Base-by-base conservation (phyloP, 2,888 invertebrate species). In the Trichogramma evanescens region DNA sequence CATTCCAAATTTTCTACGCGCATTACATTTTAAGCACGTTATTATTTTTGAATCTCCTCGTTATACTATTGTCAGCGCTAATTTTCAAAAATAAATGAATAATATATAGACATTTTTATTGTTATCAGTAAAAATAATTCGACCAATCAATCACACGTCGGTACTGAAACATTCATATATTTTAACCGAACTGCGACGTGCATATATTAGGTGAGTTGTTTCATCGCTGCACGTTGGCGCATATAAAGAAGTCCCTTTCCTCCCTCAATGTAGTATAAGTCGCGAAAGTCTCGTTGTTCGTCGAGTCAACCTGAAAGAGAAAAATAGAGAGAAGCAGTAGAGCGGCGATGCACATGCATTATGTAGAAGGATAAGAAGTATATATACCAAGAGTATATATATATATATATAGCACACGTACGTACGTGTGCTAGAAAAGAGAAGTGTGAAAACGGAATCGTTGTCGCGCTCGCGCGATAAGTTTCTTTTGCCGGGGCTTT, bases 301-400 rank as follows among this genome's bases (percentile, higher is more conserved):
- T 13, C 8, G 38, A 10, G 38, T 44, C 13, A 40, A 13, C 41
- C 13, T 41, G 41, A 51, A 50, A 44, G 50, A 39, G 38, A 13
- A 44, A 42, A 39, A 39, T 7, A 43, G 26, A 48, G 48, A 48
- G 48, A 13, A 48, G 13, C 6, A 10, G 5, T 13, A 5, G 48
- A 10, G 10, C 26, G n/a, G 8, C 38, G 44, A 49, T 9, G 9
- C 54, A 50, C 41, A 59, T 59, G 58, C 58, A 59, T 59, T 59
- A 59, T 59, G 58, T 59, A 59, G 54, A 45, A 59, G 50, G 49
- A 13, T 6, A 13, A 54, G 7, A 55, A 8, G 10, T 26, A 26
- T 26, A 48, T 10, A 40, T n/a, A 54, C 44, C 4, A 42, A 40
- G 46, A 39, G 45, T 48, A 43, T 9, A 38, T 41, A 44, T 26